These are phyloP conservation scores for Xiphorhynchus erythropygius DNA, from an alignment of 2,797 vertebrate species.

Conservation along the genomic window DNA sequence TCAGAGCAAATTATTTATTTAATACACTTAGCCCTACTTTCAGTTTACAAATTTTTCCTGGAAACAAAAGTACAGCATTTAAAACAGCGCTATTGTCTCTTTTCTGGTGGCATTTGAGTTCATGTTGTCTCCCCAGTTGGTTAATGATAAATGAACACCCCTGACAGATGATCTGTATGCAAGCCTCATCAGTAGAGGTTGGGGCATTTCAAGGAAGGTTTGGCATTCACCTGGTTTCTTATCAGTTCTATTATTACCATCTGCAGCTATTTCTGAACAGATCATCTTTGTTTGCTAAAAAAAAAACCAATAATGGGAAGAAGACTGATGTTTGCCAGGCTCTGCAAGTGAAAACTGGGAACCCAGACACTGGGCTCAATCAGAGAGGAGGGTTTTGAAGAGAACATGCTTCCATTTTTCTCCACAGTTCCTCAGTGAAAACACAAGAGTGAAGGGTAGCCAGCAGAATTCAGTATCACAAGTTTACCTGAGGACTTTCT, in stretches of 20 bases:
- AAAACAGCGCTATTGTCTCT: neutral
- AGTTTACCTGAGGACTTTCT: neutral
- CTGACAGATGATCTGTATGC: neutral
- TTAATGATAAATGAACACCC: conserved; percentile 3
- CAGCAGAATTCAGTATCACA: neutral
- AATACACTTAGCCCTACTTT: conserved; percentile 32
- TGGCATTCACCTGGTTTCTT: neutral
- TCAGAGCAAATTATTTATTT: conserved; percentile 53
- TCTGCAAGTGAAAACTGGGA: neutral
- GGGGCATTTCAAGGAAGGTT: neutral
- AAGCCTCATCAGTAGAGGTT: neutral
- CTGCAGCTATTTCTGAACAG: neutral
- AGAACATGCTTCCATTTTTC: neutral
- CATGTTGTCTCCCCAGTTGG: neutral
- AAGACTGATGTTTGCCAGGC: neutral
- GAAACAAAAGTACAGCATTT: neutral
- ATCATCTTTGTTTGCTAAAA: neutral
- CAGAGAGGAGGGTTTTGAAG: neutral
- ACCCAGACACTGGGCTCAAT: neutral
- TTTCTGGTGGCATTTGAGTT: neutral
- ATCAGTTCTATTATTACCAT: neutral
- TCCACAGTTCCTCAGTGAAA: neutral
- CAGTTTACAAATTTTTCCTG: neutral
- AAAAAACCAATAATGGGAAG: neutral
- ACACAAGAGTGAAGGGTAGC: neutral